phyloP scores from a whole-genome alignment of 2,113 vertebrate genomes.

The Clinocottus analis region DNA sequence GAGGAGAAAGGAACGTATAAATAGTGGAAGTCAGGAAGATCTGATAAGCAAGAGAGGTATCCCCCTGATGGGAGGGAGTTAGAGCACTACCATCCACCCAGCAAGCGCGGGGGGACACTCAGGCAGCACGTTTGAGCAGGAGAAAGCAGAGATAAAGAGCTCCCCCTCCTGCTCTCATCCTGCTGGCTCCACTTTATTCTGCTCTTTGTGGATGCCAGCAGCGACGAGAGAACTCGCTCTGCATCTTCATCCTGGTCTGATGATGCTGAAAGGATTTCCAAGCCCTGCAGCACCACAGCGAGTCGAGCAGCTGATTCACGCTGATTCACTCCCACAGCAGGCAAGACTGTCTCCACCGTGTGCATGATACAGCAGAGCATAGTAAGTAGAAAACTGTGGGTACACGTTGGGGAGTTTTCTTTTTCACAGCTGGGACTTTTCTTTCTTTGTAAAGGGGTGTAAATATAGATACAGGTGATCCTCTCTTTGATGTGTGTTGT shows the following conservation, averaged over 20 bases:
- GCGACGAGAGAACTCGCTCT: constrained; percentile 27
- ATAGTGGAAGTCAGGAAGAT: constrained; percentile 58
- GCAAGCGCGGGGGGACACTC: constrained; percentile 43
- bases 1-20: constrained; percentile 15
- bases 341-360: constrained; percentile 48
- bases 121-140: constrained; percentile 22
- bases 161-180: constrained; percentile 51
- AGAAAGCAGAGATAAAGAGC: constrained; percentile 53
- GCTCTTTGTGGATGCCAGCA: constrained; percentile 45
- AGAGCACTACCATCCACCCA: constrained; percentile 32
- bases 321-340: constrained; percentile 52
- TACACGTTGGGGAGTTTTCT: not conserved
- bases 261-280: constrained; percentile 45
- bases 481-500: constrained; percentile 20
- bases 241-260: constrained; percentile 44
- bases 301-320: constrained; percentile 47
- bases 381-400: not conserved
- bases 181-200: constrained; percentile 36
- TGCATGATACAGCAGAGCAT: constrained; percentile 28
- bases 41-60: constrained; percentile 66
- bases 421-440: not conserved
- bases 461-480: constrained; percentile 2
- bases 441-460: not conserved
- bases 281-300: constrained; percentile 33
- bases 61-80: constrained; percentile 60